Evolutionary conservation across 2,797 vertebrate species (phyloP), one percentile per base, ranked within the genome.

Genomic region (Miichthys miiuy): DNA sequence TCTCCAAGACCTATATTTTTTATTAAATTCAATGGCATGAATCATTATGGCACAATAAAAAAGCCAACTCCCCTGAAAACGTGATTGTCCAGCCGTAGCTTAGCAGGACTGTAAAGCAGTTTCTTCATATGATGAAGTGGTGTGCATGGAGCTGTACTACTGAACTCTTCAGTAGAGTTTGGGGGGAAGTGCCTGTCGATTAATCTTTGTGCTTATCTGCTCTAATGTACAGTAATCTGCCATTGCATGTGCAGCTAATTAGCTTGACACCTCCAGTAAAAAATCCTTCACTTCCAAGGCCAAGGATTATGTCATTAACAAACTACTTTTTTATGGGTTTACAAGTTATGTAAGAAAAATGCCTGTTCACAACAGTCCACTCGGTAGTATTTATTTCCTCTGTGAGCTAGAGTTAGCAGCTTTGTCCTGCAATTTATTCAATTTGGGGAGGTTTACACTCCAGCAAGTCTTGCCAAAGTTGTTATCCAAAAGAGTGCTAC

Each of bases 11-110:
- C 12, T 3, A 27, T 20, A 8, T 25, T 52, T 74, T 30, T 72
- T 41, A 42, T 72, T 57, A 18, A 77, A 68, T 30, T 62, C 68
- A 64, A 23, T 57, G 65, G 38, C 41, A 54, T 69, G 34, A 70
- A 75, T 79, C 34, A 68, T 47, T 75, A 17, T 7, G 13, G 16
- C 21, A 13, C 27, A 68, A 72, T n/a, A 54, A 54, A 61, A 54
- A 52, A 42, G 30, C 46, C 30, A 46, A 55, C 20, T 13, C 1
- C 11, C 9, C 3, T 17, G 21, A 16, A 50, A 34, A 52, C 14
- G 9, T 2, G 2, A 41, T 50, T 41, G 21, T 6, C 44, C 17
- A 21, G 44, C 47, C 25, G 54, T 21, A 20, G 54, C 30, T 58
- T 7, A 23, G 21, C 38, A 34, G 7, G 18, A 11, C 20, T 64